Evolutionary conservation across 2,113 vertebrate species (phyloP).

Genomic region (Sus scrofa): T2T-Sscrofa CM000824.6:126076501-126077000

Average conservation of each 20-base stretch:
- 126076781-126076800: background rate
- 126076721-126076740: background rate
- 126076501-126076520: conserved; percentile 36
- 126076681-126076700: background rate
- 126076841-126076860: background rate
- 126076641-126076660: background rate
- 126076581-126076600: background rate
- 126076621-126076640: background rate
- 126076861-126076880: background rate
- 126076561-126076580: background rate
- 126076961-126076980: background rate
- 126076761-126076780: too few species aligned
- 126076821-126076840: background rate
- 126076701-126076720: background rate
- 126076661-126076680: background rate
- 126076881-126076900: background rate
- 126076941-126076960: background rate
- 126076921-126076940: background rate
- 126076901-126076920: background rate
- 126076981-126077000: background rate
- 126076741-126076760: background rate
- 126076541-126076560: background rate
- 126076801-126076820: background rate
- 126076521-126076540: background rate
- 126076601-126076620: background rate